A percentile compares a stretch with the other conserved stretches of the same genome.
Evolutionary conservation across 2,113 vertebrate genomes (phyloP).

Genomic region (Poecilia latipinna): DNA sequence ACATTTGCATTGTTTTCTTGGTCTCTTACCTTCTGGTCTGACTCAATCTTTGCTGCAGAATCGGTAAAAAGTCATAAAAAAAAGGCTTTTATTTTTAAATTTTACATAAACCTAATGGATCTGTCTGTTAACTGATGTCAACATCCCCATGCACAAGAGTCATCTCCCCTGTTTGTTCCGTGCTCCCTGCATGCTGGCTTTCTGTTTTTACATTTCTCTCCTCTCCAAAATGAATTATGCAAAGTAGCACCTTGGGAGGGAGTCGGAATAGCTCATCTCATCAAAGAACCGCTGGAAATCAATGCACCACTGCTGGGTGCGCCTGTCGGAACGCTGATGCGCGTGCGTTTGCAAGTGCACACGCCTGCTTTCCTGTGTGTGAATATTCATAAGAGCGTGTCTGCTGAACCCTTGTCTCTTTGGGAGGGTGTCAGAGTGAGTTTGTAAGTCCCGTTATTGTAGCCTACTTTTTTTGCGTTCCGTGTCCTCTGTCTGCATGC

Average conservation of each 20-base stretch:
- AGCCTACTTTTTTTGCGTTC: constrained; percentile 59
- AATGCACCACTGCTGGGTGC: constrained; percentile 75
- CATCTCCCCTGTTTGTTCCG: constrained; percentile 64
- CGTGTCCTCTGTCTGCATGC: constrained; percentile 38
- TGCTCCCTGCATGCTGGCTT: constrained; percentile 64
- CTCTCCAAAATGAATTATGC: constrained; percentile 80
- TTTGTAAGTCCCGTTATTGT: constrained; percentile 32
- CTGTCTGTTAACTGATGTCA: constrained; percentile 71
- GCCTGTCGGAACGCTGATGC: constrained; percentile 53
- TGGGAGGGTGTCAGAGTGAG: constrained; percentile 45
- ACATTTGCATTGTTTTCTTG: constrained; percentile 56
- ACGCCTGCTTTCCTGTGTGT: constrained; percentile 42
- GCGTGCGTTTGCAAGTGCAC: constrained; percentile 46
- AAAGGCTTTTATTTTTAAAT: constrained; percentile 6
- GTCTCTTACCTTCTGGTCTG: constrained; percentile 43
- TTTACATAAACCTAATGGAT: constrained; percentile 64
- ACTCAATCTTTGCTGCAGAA: constrained; percentile 40
- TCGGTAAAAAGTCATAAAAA: constrained; percentile 56
- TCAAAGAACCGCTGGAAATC: constrained; percentile 81
- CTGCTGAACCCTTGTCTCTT: constrained; percentile 30
- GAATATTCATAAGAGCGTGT: constrained; percentile 59
- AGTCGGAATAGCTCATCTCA: constrained; percentile 79
- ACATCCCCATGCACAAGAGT: constrained; percentile 44
- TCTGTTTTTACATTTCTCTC: constrained; percentile 73
- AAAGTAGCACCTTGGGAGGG: constrained; percentile 78